Evolutionary conservation across 2,888 invertebrate species (phyloP).

Genomic region (Ophonus ardosiacus): DNA sequence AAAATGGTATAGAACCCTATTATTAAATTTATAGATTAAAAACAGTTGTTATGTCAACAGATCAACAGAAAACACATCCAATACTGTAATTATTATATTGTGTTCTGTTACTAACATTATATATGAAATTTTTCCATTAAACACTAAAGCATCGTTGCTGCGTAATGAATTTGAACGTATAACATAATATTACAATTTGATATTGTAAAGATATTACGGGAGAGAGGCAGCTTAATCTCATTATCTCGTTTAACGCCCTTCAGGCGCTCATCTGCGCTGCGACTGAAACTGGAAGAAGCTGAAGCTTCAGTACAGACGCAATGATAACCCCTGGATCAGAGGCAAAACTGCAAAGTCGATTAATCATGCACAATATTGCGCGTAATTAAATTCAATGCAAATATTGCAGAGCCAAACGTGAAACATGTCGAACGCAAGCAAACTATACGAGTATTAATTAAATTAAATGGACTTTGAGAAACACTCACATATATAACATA

Average conservation of each 20-base stretch:
- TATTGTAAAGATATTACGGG: slow-evolving; percentile 49
- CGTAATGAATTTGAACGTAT: slow-evolving; percentile 44
- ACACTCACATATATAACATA: background rate
- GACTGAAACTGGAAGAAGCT: background rate
- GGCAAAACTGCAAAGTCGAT: slow-evolving; percentile 38
- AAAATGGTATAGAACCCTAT: no score
- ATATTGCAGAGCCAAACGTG: slow-evolving; percentile 16
- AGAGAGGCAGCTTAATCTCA: slow-evolving; percentile 32
- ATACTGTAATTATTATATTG: no score
- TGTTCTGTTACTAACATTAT: no score
- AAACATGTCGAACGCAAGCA: slow-evolving; percentile 5
- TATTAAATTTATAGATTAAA: no score
- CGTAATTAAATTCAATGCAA: slow-evolving; percentile 53
- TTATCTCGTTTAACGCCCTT: slow-evolving; percentile 40
- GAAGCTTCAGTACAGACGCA: slow-evolving; percentile 2
- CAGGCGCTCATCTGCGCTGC: slow-evolving; percentile 4
- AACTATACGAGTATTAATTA: background rate
- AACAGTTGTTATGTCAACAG: no score
- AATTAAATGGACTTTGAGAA: background rate
- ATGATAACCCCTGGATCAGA: slow-evolving; percentile 15
- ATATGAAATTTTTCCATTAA: background rate
- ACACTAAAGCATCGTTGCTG: slow-evolving; percentile 30
- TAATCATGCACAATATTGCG: slow-evolving; percentile 52
- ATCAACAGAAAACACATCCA: no score
- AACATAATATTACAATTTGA: slow-evolving; percentile 52